phyloP scores from a whole-genome alignment of 2,113 vertebrate genomes.

The Nerophis lumbriciformis region DNA sequence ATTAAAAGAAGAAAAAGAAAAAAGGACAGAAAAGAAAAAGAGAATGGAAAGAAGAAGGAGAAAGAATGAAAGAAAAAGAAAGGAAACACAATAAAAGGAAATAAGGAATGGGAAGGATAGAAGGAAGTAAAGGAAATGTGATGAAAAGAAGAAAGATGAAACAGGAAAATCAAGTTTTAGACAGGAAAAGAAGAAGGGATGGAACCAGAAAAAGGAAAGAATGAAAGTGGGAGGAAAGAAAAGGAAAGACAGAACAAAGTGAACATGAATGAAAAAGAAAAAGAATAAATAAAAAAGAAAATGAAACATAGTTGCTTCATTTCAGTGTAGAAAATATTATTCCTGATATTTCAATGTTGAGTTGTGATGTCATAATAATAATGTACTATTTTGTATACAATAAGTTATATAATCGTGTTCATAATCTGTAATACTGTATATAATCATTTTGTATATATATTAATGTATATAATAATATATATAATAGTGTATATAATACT shows the following conservation, averaged over 20 bases:
- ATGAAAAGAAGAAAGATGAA: no score
- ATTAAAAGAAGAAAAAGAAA: neutral
- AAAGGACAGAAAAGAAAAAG: neutral
- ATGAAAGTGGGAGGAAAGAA: neutral
- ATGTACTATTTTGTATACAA: no score
- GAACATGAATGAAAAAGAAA: neutral
- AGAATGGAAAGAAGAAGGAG: neutral
- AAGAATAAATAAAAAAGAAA: neutral
- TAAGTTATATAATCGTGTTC: no score
- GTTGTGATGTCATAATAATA: no score
- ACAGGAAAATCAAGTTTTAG: neutral
- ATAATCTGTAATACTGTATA: no score
- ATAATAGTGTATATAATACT: no score
- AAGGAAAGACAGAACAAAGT: neutral
- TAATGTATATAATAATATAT: no score
- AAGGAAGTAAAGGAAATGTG: neutral
- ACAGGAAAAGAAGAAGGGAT: neutral
- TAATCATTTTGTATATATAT: no score
- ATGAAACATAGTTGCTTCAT: neutral
- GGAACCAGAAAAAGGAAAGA: neutral
- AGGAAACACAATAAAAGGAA: neutral
- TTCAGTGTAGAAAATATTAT: neutral
- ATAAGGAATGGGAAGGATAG: neutral
- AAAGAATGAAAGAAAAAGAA: neutral
- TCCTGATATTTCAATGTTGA: no score